phyloP scores from a whole-genome alignment of 1,140 invertebrate species.

The Copidosoma floridanum region DNA sequence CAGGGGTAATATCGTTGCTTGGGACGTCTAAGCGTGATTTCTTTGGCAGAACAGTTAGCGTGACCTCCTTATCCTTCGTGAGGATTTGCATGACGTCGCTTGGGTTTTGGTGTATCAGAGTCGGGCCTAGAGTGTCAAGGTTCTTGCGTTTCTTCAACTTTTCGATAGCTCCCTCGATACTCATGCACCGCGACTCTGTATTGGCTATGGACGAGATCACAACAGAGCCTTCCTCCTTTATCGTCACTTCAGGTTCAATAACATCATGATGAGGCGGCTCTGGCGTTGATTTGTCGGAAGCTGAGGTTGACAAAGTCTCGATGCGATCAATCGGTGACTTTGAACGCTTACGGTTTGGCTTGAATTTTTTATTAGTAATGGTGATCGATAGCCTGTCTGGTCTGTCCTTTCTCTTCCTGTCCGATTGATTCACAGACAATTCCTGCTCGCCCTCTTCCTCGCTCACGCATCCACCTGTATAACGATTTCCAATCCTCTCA shows the following conservation, averaged over 20 bases:
- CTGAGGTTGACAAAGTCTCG: neutral
- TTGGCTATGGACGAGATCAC: neutral
- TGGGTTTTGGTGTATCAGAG: neutral
- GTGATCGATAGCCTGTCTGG: too few species aligned
- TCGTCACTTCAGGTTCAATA: neutral
- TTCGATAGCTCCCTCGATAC: constrained; percentile 48
- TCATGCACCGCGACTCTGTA: constrained; percentile 19
- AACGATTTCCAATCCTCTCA: too few species aligned
- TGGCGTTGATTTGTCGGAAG: constrained; percentile 21
- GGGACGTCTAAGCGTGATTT: constrained; percentile 33
- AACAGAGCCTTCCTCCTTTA: neutral
- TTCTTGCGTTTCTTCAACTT: constrained; percentile 53
- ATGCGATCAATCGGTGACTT: too few species aligned
- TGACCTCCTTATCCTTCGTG: constrained; percentile 55
- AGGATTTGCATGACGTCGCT: constrained; percentile 48
- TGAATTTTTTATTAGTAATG: too few species aligned
- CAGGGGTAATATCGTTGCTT: constrained; percentile 50
- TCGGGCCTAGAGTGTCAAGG: constrained; percentile 32
- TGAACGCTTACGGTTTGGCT: too few species aligned
- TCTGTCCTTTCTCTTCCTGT: too few species aligned
- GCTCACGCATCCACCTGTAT: too few species aligned
- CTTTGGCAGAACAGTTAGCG: constrained; percentile 51
- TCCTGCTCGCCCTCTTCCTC: too few species aligned
- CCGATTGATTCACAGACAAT: too few species aligned
- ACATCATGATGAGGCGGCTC: constrained; percentile 13